A percentile compares a stretch with the other conserved stretches of the same genome.
Evolutionary conservation across 2,113 vertebrate species (phyloP).

Genomic region (Anhinga rufa): DNA sequence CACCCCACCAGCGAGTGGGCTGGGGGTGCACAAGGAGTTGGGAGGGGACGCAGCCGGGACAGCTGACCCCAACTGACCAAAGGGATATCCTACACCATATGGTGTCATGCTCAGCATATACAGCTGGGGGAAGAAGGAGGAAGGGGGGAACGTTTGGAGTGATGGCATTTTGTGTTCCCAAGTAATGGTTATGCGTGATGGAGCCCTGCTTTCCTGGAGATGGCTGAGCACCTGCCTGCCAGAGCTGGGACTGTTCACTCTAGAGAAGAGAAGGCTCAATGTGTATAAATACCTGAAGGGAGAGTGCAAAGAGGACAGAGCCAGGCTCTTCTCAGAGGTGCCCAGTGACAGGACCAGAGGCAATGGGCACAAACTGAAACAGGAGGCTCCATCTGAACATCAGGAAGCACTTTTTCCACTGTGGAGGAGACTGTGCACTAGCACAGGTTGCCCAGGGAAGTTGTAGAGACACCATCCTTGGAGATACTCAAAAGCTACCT

Average conservation of each 20-base stretch:
- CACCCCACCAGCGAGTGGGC: no score
- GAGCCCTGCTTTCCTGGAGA: background rate
- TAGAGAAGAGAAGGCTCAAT: background rate
- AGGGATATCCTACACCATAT: background rate
- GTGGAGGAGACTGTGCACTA: background rate
- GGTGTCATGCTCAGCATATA: no score
- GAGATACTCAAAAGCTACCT: background rate
- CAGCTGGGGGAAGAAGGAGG: background rate
- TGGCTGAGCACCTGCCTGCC: background rate
- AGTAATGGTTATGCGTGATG: accelerated
- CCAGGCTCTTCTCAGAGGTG: background rate
- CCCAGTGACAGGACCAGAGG: background rate
- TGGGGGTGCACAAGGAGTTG: no score
- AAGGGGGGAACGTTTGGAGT: accelerated
- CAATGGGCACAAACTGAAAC: background rate
- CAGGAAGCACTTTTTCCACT: background rate
- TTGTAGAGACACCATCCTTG: background rate
- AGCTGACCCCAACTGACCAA: background rate
- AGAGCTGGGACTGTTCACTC: background rate
- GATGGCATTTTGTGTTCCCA: background rate
- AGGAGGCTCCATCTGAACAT: background rate
- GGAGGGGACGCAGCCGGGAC: no score
- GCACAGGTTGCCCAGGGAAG: background rate
- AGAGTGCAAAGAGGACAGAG: background rate
- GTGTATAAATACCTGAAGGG: background rate